Conservation (phyloP, 2,113 vertebrate species). For the Atractosteus spatula region DNA sequence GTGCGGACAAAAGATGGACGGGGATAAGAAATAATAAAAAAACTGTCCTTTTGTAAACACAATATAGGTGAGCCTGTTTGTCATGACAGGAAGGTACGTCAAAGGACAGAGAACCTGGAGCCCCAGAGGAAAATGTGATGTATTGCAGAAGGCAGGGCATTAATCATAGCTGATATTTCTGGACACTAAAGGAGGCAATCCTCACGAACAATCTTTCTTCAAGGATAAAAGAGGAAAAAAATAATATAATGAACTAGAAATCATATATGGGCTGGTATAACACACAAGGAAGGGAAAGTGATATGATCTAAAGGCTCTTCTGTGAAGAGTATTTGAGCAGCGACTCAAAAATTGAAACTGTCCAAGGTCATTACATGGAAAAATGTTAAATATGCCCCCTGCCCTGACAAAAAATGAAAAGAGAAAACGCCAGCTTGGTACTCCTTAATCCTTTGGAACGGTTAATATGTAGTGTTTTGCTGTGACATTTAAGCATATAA, state of each 20-base stretch:
- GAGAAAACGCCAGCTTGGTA: background rate
- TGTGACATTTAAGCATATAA: background rate
- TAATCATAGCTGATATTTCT: constrained; percentile 69
- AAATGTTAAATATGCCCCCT: constrained; percentile 18
- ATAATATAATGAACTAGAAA: constrained; percentile 51
- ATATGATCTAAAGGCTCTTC: constrained; percentile 29
- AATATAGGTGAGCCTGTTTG: constrained; percentile 64
- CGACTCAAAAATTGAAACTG: constrained; percentile 28
- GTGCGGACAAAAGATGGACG: constrained; percentile 41
- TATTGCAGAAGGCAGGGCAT: constrained; percentile 57
- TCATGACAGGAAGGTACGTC: constrained; percentile 59
- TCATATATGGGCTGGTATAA: constrained; percentile 37
- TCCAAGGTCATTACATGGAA: constrained; percentile 31
- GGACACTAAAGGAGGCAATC: constrained; percentile 67
- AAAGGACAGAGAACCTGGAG: constrained; percentile 52
- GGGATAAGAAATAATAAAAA: constrained; percentile 39
- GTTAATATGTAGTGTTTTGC: background rate
- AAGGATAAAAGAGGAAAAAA: constrained; percentile 56
- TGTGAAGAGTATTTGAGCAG: constrained; percentile 29
- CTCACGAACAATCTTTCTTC: constrained; percentile 64
- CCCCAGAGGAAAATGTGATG: constrained; percentile 58
- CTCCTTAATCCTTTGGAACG: background rate
- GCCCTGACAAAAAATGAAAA: constrained; percentile 10
- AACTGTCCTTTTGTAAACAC: constrained; percentile 65
- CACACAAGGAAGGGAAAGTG: constrained; percentile 30